phyloP scores from a whole-genome alignment of 2,797 vertebrate genomes.

The Mionectes olivaceus region DNA sequence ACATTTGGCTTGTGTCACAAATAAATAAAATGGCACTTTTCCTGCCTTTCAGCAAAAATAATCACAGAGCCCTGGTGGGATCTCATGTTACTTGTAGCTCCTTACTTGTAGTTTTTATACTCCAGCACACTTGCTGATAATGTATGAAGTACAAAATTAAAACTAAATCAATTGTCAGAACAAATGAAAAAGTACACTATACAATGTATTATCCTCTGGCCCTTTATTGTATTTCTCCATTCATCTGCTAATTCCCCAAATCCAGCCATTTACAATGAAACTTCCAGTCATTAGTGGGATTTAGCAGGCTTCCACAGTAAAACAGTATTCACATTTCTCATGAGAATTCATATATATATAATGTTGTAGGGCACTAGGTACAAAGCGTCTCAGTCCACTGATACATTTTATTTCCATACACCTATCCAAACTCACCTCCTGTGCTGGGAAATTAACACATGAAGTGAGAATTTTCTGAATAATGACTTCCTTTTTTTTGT shows the following conservation, averaged over 20 bases:
- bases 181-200: slow-evolving; percentile 6
- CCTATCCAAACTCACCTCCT: slow-evolving; percentile 44
- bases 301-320: slow-evolving; percentile 28
- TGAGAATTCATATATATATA: neutral
- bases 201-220: neutral
- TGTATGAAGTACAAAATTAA: slow-evolving; percentile 26
- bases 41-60: slow-evolving; percentile 36
- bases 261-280: slow-evolving; percentile 31
- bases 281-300: slow-evolving; percentile 3
- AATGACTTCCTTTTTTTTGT: neutral
- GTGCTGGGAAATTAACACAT: slow-evolving; percentile 43
- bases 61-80: neutral
- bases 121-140: neutral
- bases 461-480: slow-evolving; percentile 63
- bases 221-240: slow-evolving; percentile 13
- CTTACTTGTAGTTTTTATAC: slow-evolving; percentile 18
- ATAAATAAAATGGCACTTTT: slow-evolving; percentile 37
- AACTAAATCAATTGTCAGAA: slow-evolving; percentile 28
- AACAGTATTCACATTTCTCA: slow-evolving; percentile 25
- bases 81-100: slow-evolving; percentile 1
- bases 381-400: slow-evolving; percentile 10
- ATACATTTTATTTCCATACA: slow-evolving; percentile 57
- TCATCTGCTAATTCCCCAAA: slow-evolving; percentile 33
- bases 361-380: slow-evolving; percentile 12
- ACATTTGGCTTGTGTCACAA: neutral